Base-by-base conservation (phyloP, 2,797 vertebrate genomes). In the Tangara arthus region DNA sequence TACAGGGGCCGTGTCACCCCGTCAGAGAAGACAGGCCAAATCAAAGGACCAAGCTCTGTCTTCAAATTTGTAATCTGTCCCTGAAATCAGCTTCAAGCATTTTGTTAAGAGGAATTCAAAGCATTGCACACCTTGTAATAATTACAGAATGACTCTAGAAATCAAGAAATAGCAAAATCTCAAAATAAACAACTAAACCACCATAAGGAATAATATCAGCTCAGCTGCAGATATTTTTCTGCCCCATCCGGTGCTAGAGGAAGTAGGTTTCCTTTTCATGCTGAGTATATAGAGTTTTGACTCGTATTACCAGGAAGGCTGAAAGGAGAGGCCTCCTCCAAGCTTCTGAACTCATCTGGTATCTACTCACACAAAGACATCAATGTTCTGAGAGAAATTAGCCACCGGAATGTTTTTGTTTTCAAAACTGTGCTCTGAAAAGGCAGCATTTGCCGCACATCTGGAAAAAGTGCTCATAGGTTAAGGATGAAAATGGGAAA, bases 301-400 rank as follows among this genome's bases (percentile, higher is more conserved):
- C 95, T 97, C 94, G 12, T 78, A 65, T 97, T 97, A 94, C 95
- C 88, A 81, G 90, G 94, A 97, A 83, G 80, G 44, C 80, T 89
- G 88, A 71, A 93, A 89, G 56, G 22, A 82, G 90, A 97, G 90
- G 72, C 95, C 94, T 96, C 95, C 77, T 92, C 89, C 83, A 93
- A 93, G 91, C 69, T 96, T 96, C 91, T 96, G 84, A 97, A 97
- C 97, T 96, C 95, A 95, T 97, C 93, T 93, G 96, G 92, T 95
- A 96, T 97, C 93, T 95, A 90, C 90, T 94, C 87, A 94, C 94
- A 95, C 83, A 92, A 96, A 96, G 97, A 66, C 86, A 85, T 89
- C 79, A 55, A 88, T 91, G 95, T 96, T 96, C 95, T 95, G 96
- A 97, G 94, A 97, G 56, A 95, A 97, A 97, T 96, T 95, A 97